Conservation (phyloP, 2,888 invertebrate species). For the Standfussiana lucernea region DNA sequence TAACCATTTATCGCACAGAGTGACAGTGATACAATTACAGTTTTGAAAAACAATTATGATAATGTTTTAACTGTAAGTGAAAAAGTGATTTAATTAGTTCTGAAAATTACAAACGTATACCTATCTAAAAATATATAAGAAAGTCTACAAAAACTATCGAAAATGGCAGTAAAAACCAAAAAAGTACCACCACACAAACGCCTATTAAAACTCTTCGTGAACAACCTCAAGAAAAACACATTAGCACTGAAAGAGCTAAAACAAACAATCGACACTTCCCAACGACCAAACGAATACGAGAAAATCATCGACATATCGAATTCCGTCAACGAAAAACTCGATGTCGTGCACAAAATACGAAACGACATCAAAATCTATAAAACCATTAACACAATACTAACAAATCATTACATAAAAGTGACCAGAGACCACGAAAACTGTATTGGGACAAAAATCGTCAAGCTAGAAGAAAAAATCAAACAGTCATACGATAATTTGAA, state of each 20-base stretch:
- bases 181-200: constrained; percentile 75
- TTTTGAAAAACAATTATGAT: neutral
- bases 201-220: constrained; percentile 79
- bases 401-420: constrained; percentile 86
- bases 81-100: constrained; percentile 4
- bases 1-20: neutral
- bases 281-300: constrained; percentile 75
- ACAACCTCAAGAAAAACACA: constrained; percentile 84
- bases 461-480: constrained; percentile 81
- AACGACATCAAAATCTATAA: constrained; percentile 88
- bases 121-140: neutral
- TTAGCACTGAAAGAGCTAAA: constrained; percentile 82
- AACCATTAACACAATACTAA: constrained; percentile 87
- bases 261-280: constrained; percentile 77
- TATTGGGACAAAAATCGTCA: constrained; percentile 82
- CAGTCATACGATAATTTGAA: constrained; percentile 83
- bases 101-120: neutral
- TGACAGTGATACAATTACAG: neutral
- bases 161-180: constrained; percentile 77
- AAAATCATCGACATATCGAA: constrained; percentile 82
- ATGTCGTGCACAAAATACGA: constrained; percentile 84
- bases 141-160: constrained; percentile 28
- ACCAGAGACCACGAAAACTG: constrained; percentile 83
- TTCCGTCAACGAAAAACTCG: constrained; percentile 86
- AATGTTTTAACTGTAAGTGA: neutral